A percentile compares a stretch with the other conserved stretches of the same genome.
These are phyloP conservation scores for Tetranychus urticae DNA, from an alignment of 1,140 invertebrate genomes.

Conservation along the genomic window DNA sequence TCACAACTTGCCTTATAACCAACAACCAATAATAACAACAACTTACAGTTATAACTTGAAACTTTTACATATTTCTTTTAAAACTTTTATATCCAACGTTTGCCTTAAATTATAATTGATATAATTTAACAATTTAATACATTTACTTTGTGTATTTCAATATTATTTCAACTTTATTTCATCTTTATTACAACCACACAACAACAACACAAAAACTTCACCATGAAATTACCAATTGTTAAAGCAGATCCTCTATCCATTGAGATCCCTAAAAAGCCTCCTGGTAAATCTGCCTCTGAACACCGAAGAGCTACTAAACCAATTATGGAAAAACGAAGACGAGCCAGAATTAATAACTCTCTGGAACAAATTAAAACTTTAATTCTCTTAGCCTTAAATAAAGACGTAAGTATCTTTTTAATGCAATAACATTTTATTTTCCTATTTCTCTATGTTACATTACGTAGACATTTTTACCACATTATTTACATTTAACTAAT, in stretches of 20 bases:
- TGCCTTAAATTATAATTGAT: neutral
- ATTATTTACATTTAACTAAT: neutral
- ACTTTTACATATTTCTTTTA: neutral
- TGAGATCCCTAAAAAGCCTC: slow-evolving; percentile 1
- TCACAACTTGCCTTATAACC: neutral
- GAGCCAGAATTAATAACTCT: slow-evolving; percentile 80
- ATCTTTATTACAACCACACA: neutral
- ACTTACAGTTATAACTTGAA: too few relatives aligned
- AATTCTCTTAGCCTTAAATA: slow-evolving; percentile 43
- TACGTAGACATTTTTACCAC: too few relatives aligned
- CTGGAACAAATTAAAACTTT: slow-evolving; percentile 64
- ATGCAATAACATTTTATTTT: neutral
- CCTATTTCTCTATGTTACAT: neutral
- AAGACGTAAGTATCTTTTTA: slow-evolving; percentile 12
- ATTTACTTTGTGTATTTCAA: neutral
- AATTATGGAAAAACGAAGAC: slow-evolving; percentile 76
- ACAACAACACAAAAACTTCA: too few relatives aligned
- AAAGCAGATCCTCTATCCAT: neutral
- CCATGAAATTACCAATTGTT: neutral
- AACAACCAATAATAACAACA: too few relatives aligned
- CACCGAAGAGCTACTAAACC: slow-evolving; percentile 23
- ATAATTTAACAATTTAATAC: neutral
- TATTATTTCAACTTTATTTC: neutral
- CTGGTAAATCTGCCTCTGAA: slow-evolving; percentile 1
- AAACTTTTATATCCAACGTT: neutral